A percentile compares a stretch with the other conserved stretches of the same genome.
Conservation (phyloP, 2,888 invertebrate species). For the Leptopilina syphax region DNA sequence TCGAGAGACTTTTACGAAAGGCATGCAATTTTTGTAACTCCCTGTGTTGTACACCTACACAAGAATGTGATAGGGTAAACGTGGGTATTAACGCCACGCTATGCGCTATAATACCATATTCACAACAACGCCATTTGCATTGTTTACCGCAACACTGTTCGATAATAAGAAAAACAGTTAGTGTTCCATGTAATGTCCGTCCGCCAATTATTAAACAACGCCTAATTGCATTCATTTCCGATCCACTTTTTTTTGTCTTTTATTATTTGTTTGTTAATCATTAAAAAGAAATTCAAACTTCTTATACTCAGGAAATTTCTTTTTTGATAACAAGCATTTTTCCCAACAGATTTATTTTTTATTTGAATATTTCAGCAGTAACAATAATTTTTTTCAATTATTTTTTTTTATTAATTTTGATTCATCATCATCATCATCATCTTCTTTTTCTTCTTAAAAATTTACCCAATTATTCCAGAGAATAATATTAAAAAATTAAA, state of each 20-base stretch:
- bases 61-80: slow-evolving; percentile 28
- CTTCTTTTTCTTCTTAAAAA: too few relatives aligned
- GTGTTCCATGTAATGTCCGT: slow-evolving; percentile 24
- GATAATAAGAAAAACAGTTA: slow-evolving; percentile 35
- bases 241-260: slow-evolving; percentile 7
- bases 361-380: background rate
- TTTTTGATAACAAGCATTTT: background rate
- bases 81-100: slow-evolving; percentile 33
- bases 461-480: too few relatives aligned
- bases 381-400: too few relatives aligned
- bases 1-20: slow-evolving; percentile 29
- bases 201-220: slow-evolving; percentile 21
- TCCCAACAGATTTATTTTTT: background rate
- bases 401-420: too few relatives aligned
- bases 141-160: slow-evolving; percentile 34
- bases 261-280: background rate
- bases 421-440: too few relatives aligned
- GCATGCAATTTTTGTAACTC: slow-evolving; percentile 41
- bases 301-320: background rate
- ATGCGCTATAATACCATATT: slow-evolving; percentile 21
- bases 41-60: slow-evolving; percentile 31
- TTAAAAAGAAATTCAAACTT: background rate
- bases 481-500: too few relatives aligned
- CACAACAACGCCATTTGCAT: slow-evolving; percentile 35
- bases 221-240: slow-evolving; percentile 28